Evolutionary conservation across 2,113 vertebrate genomes (phyloP), one percentile per base, ranked within the genome.

Genomic region (Aramus guarauna): DNA sequence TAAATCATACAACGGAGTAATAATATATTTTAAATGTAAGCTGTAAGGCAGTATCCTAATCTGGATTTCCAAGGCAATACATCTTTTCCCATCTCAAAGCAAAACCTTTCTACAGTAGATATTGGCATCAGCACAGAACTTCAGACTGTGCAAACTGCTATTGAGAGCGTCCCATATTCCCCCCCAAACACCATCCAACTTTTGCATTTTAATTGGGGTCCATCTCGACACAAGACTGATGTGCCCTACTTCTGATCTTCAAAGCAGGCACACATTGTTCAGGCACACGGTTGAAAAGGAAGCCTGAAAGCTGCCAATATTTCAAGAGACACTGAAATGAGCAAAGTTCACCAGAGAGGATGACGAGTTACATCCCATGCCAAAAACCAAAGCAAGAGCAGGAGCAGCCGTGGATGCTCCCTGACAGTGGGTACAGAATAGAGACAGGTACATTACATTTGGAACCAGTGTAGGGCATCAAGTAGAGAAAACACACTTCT

Each of bases 401-500:
- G 79, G 52, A 88, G 6, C 21, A 79, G 87, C 50, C 53, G 11
- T 3, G 2, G 39, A 26, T 3, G 4, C 16, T 55, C 22, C 41
- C 53, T 63, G 24, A 14, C 2, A 21, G 41, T 4, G 14, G 11
- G 19, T n/a, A 43, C 59, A 34, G 43, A 64, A 19, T 6, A 86
- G 32, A 2, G 8, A 41, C 21, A 9, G 1, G 5, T 2, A 68
- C 88, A 59, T 11, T 19, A 9, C 1, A 0, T 36, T 52, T 52
- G 48, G 50, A 91, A 27, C 5, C 78, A 82, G 8, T 9, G 12
- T 30, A 24, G 55, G 36, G 39, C 34, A 73, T 9, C 1, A 5
- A 50, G 37, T 6, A 75, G 18, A 75, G 52, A 92, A 68, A 43
- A 76, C 12, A 41, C 17, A 12, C 34, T 72, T 75, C 62, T 79